Conservation (phyloP, 2,888 invertebrate genomes). For the Mesorhabditis sp. region DNA sequence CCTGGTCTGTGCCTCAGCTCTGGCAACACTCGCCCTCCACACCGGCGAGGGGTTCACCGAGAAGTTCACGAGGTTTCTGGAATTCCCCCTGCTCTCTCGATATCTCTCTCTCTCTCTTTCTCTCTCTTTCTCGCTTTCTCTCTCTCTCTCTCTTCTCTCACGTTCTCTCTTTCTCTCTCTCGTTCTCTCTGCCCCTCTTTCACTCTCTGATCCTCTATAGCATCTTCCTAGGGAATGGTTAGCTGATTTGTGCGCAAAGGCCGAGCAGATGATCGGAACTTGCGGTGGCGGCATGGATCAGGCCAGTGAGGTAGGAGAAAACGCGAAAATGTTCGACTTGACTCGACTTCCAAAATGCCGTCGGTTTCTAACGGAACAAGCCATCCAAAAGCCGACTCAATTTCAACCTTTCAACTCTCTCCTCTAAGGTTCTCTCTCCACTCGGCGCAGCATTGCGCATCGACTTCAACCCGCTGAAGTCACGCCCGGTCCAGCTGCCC, state of each 20-base stretch:
- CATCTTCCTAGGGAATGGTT: slow-evolving; percentile 60
- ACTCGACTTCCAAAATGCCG: no score
- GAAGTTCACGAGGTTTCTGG: slow-evolving; percentile 21
- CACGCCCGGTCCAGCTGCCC: slow-evolving; percentile 74
- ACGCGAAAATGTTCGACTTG: no score
- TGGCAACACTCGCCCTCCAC: slow-evolving; percentile 73
- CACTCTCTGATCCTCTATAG: neutral
- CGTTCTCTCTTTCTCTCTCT: no score
- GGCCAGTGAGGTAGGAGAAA: slow-evolving; percentile 76
- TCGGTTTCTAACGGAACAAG: no score
- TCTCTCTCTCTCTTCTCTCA: no score
- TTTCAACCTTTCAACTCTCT: neutral
- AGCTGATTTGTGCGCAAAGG: slow-evolving; percentile 80
- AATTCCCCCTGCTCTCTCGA: no score
- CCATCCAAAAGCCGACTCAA: neutral
- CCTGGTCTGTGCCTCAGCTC: slow-evolving; percentile 84
- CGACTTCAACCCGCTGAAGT: slow-evolving; percentile 80
- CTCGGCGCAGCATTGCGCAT: slow-evolving; percentile 64
- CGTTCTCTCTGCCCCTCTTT: no score
- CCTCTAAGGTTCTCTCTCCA: slow-evolving; percentile 15
- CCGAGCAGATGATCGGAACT: slow-evolving; percentile 91
- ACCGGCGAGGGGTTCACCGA: slow-evolving; percentile 26
- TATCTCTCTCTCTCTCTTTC: no score
- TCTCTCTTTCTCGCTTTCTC: no score
- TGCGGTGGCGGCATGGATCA: slow-evolving; percentile 99